Percentiles rank a stretch among this genome's conserved stretches.
Evolutionary conservation across 2,888 invertebrate genomes (phyloP).

Genomic region (Drosophila pseudotakahashii): DNA sequence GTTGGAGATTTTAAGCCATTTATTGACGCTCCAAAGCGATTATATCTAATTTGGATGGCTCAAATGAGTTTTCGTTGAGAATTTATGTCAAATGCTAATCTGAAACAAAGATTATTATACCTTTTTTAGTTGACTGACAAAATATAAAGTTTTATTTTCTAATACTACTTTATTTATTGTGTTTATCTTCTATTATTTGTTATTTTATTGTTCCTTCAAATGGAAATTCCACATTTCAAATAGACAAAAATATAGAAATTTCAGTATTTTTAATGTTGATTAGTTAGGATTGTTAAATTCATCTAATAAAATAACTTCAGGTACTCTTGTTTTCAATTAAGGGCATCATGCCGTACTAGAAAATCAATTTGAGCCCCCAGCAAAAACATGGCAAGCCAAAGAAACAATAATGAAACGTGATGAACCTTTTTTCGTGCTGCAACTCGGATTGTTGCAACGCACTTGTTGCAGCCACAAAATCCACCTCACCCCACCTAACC

Average conservation of each 20-base stretch:
- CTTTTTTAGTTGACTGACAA: too few species aligned
- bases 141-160: too few species aligned
- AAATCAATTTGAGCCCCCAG: neutral
- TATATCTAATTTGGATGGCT: conserved; percentile 2
- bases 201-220: too few species aligned
- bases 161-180: too few species aligned
- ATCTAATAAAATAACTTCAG: neutral
- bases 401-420: neutral
- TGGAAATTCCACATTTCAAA: too few species aligned
- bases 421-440: conserved; percentile 4
- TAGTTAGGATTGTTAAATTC: neutral
- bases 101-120: neutral
- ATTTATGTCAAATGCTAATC: neutral
- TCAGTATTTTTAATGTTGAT: neutral
- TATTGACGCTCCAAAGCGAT: neutral
- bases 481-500: conserved; percentile 21
- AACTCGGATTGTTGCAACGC: conserved; percentile 58
- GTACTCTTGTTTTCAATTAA: conserved; percentile 3
- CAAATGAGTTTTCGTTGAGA: neutral
- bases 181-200: too few species aligned
- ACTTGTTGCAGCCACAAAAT: conserved; percentile 43
- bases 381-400: neutral
- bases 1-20: conserved; percentile 2
- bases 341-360: neutral
- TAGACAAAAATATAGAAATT: too few species aligned